A percentile compares a stretch with the other conserved stretches of the same genome.
phyloP scores from a whole-genome alignment of 1,140 invertebrate species.

The Chymomyza costata region DNA sequence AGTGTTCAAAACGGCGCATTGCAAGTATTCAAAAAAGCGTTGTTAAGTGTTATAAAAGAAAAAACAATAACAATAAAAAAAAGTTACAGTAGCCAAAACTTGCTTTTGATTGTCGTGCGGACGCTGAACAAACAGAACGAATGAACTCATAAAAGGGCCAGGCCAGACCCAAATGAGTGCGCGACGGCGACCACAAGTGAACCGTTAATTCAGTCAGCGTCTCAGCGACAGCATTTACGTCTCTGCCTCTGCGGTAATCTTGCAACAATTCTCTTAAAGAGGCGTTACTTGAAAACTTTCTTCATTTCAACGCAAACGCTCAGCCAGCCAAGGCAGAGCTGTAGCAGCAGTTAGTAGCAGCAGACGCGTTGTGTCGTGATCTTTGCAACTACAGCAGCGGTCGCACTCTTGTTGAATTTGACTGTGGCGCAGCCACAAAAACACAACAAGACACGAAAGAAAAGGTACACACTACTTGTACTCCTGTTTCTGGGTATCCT shows the following conservation, averaged over 20 bases:
- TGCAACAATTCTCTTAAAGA: conserved; percentile 38
- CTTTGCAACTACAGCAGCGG: conserved; percentile 38
- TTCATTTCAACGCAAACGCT: conserved; percentile 22
- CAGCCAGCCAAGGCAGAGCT: conserved; percentile 19
- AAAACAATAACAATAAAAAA: neutral
- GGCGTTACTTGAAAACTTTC: conserved; percentile 47
- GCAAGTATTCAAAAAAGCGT: too few relatives aligned
- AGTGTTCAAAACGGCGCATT: too few relatives aligned
- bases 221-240: neutral
- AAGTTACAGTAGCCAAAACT: too few relatives aligned
- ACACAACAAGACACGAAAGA: too few relatives aligned
- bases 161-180: conserved; percentile 23
- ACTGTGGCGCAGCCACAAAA: conserved; percentile 16
- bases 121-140: conserved; percentile 32
- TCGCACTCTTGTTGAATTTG: conserved; percentile 52
- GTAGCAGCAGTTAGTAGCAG: too few relatives aligned
- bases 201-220: conserved; percentile 52
- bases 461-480: too few relatives aligned
- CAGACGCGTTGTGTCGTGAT: conserved; percentile 37
- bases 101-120: too few relatives aligned
- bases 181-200: conserved; percentile 41
- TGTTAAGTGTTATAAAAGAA: too few relatives aligned
- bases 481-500: too few relatives aligned
- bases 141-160: conserved; percentile 64
- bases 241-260: conserved; percentile 33